Evolutionary conservation across 2,888 invertebrate species (phyloP), one percentile per base, ranked within the genome.

Genomic region (Drosophila tripunctata): DNA sequence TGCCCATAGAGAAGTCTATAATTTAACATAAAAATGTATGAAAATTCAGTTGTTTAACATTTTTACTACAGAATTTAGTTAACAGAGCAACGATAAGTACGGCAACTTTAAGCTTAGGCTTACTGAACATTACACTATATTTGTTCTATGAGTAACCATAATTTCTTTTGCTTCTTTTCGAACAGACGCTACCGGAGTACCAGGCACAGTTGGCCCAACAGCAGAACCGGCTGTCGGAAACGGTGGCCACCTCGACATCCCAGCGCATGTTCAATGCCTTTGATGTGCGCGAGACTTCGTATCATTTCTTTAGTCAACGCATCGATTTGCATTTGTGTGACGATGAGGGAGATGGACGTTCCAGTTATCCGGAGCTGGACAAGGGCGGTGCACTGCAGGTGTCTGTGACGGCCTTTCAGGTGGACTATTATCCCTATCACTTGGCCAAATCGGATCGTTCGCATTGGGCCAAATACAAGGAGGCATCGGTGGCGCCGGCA

Each of bases 351-450:
- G 93, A 94, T 92, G 97, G 97, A 1, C 93, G 97, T 74, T 97
- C 97, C 0, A 94, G 94, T 65, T 95, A 97, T 92, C 96, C 97
- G 0, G 95, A 96, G 35, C 92, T 98, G 19, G 94, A 95, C 77
- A 96, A 96, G 72, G 98, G 98, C 1, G 99, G 98, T 1, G 98
- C 99, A 0, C 92, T 99, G 52, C 99, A 99, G 92, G 94, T 99
- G 62, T 96, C 96, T 0, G 92, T 99, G 35, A 94, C 95, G 71
- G 95, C 95, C 89, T 95, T 96, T 92, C 96, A 96, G 92, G 93
- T 98, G 1, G 99, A 99, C 91, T 96, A 96, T 88, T 99, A 99
- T 92, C 99, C 99, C 0, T 99, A 98, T 92, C 98, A 99, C 92
- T 93, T 97, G 88, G 98, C 98, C 24, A 94, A 96, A 84, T 95